Base-by-base conservation (phyloP, 2,113 vertebrate species). In the Carassius gibelio region DNA sequence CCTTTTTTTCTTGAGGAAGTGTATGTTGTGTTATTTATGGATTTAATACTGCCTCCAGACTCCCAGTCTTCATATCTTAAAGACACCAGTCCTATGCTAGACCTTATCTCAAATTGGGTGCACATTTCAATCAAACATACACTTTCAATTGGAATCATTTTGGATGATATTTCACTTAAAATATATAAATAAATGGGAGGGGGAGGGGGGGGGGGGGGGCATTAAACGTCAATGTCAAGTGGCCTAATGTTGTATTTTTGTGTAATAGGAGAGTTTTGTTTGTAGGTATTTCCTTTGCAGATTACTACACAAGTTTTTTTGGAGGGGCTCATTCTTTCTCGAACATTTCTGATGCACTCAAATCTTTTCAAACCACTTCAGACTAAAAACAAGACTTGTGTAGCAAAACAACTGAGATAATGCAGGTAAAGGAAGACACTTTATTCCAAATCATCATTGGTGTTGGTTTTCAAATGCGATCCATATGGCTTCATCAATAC, bases 1-100 rank as follows among this genome's bases (percentile, higher is more conserved):
- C 26, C 26, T 26, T 26, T 26, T 26, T 93, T 92, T 92, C 89
- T 92, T 90, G 92, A 89, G 91, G 84, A 42, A 90, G 87, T 82
- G 84, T 88, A 82, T 75, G 89, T 76, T 84, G 88, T 91, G 91
- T 87, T 90, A 71, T 86, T 75, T 86, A 75, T 80, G 34, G 57
- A 42, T 79, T 79, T 38, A 79, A 79, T 68, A 14, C 52, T 36
- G 64, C 81, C 81, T 83, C 48, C 64, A 77, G 85, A 72, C 68
- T 57, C 23, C 59, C 48, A 68, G 75, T 80, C 30, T 75, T 59
- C 45, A 30, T 83, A 88, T 88, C 76, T 88, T 61, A 23, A 84
- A 84, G 57, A 83, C 34, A 83, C 69, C 81, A 86, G 55, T 75
- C 68, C 55, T 61, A 71, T 69, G 8, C 69, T 55, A 84, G 75